A percentile compares a stretch with the other conserved stretches of the same genome.
Conservation (phyloP, 2,797 vertebrate species). For the Sebastes dallii region DNA sequence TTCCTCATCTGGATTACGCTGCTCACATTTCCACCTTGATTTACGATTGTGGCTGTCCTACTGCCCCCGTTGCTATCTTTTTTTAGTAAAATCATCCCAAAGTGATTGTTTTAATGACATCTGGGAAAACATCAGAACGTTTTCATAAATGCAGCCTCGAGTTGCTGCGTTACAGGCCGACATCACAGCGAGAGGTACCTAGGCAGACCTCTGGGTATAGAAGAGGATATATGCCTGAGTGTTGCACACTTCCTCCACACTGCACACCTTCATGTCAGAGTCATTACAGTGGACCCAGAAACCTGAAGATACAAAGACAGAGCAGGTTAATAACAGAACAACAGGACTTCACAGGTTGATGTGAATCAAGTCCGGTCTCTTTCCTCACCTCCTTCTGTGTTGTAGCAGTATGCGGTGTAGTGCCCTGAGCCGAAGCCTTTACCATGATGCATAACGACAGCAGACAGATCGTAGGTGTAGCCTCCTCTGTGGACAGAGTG, state of each 20-base stretch:
- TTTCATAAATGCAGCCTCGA: constrained; percentile 68
- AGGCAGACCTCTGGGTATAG: constrained; percentile 96
- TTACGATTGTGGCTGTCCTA: constrained; percentile 19
- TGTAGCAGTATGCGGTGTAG: constrained; percentile 99
- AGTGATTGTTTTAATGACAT: constrained; percentile 51
- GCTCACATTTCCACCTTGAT: constrained; percentile 7
- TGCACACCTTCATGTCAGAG: constrained; percentile 99
- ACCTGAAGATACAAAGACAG: constrained; percentile 77
- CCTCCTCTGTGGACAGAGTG: constrained; percentile 90
- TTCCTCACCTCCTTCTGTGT: constrained; percentile 97
- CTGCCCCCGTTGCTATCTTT: constrained; percentile 41
- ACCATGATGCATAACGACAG: constrained; percentile 99
- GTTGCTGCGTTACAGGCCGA: constrained; percentile 78
- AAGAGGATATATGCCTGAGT: constrained; percentile 99
- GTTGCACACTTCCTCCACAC: constrained; percentile 98
- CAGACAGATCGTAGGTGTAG: constrained; percentile 98
- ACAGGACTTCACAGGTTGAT: neutral
- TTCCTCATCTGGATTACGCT: constrained; percentile 14
- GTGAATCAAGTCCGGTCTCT: neutral
- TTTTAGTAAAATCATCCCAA: constrained; percentile 41
- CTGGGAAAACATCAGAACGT: constrained; percentile 47
- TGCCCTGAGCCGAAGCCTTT: constrained; percentile 99
- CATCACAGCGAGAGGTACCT: constrained; percentile 82
- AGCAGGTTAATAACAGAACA: neutral
- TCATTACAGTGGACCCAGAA: constrained; percentile 99